Evolutionary conservation across 2,888 invertebrate genomes (phyloP), one percentile per base, ranked within the genome.

Genomic region (Agrochola lota): DNA sequence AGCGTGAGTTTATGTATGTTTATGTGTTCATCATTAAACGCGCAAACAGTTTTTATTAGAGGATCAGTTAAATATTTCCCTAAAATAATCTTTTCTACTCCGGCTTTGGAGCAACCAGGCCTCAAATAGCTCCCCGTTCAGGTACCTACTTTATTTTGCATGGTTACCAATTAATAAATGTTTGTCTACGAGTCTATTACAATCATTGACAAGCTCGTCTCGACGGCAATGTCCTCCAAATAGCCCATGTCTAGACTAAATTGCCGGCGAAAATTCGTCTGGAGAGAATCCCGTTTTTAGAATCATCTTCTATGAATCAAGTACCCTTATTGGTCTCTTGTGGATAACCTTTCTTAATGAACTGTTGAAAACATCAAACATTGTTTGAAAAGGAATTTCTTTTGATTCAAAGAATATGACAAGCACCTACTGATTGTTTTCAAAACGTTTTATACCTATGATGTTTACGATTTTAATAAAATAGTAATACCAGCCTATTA

Each of bases 201-300:
- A 43, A 77, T 69, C 70, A 80, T 49, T 35, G 70, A 64, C 57
- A 59, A 71, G 11, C 26, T 57, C 17, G 81, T 82, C 81, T 81
- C 77, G 77, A 81, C 78, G 55, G n/a, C 70, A 80, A 78, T 74
- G 71, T 62, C 67, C 81, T 85, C 23, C 6, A 80, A 82, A 85
- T 77, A 74, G 59, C 52, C 20, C 30, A 43, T 35, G 87, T 88
- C 87, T 88, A 88, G 87, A 88, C 85, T 12, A 66, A 77, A 79
- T 78, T 78, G 64, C 52, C 69, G 52, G 46, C 52, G 46, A 77
- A 77, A 35, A 49, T 69, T 85, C 43, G 68, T 83, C 71, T 85
- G 49, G n/a, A 76, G 70, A 69, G 1, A 12, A 60, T 62, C 30
- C 52, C 17, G 26, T 66, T 74, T 63, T 68, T 55, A 46, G 43